A percentile compares a stretch with the other conserved stretches of the same genome.
Evolutionary conservation across 2,113 vertebrate species (phyloP).

Genomic region (Nannobrachium achirus): DNA sequence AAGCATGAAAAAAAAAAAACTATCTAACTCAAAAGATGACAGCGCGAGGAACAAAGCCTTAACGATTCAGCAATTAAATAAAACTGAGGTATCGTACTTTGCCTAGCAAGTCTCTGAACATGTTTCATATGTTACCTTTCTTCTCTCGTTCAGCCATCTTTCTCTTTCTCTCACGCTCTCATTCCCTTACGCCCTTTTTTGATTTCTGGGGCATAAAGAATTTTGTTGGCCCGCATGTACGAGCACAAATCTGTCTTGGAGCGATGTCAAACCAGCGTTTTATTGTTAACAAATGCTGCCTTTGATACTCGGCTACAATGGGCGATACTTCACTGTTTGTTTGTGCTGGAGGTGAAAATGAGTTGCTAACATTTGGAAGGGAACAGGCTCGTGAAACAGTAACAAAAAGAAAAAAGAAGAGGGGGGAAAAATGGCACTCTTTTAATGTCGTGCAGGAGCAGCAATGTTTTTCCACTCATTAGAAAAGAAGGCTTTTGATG

Average conservation of each 20-base stretch:
- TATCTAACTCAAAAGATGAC: constrained; percentile 20
- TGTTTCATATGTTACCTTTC: constrained; percentile 45
- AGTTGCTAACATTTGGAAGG: constrained; percentile 72
- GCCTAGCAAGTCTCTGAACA: constrained; percentile 54
- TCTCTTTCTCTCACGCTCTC: background rate
- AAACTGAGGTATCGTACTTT: constrained; percentile 51
- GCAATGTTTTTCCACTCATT: constrained; percentile 78
- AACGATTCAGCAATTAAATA: constrained; percentile 61
- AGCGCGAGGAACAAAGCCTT: constrained; percentile 58
- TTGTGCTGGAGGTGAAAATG: constrained; percentile 83
- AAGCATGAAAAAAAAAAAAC: constrained; percentile 40
- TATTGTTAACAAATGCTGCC: constrained; percentile 82
- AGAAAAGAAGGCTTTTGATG: constrained; percentile 69
- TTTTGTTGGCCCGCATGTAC: constrained; percentile 63
- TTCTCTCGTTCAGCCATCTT: constrained; percentile 42
- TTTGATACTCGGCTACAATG: constrained; percentile 74
- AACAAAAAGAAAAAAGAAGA: constrained; percentile 23
- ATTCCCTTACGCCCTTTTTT: constrained; percentile 44
- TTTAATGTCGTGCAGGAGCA: constrained; percentile 72
- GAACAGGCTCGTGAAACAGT: constrained; percentile 64
- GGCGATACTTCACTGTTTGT: constrained; percentile 73
- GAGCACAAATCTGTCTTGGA: constrained; percentile 74
- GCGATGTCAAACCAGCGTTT: constrained; percentile 76
- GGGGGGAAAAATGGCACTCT: constrained; percentile 45
- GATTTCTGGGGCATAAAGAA: constrained; percentile 71